phyloP scores from a whole-genome alignment of 1,140 invertebrate species.

The Drosophila quadrilineata region DNA sequence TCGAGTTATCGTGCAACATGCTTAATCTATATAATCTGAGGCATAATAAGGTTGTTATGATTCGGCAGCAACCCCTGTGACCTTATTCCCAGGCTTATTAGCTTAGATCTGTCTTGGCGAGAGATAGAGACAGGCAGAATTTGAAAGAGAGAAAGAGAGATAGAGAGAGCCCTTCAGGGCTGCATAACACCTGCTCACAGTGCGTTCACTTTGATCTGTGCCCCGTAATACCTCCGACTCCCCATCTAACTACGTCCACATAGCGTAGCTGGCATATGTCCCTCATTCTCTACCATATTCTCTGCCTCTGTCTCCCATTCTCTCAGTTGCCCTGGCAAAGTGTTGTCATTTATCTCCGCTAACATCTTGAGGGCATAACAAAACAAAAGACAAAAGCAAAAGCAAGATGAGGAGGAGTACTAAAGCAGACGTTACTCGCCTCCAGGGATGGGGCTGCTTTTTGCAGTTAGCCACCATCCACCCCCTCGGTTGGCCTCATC shows the following conservation, averaged over 20 bases:
- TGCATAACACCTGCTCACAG: conserved; percentile 33
- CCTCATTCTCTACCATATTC: neutral
- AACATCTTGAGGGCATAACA: conserved; percentile 65
- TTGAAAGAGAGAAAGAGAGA: too few species aligned
- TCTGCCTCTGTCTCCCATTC: neutral
- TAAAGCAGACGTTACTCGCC: conserved; percentile 3
- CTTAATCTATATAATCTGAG: neutral
- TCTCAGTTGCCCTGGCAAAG: conserved; percentile 32
- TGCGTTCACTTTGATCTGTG: conserved; percentile 63
- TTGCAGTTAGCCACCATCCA: conserved; percentile 9
- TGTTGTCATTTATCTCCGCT: conserved; percentile 72
- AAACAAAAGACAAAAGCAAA: conserved; percentile 31
- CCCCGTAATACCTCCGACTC: conserved; percentile 44
- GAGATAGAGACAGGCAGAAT: neutral
- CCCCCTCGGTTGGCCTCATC: too few species aligned
- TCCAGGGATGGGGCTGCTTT: conserved; percentile 20
- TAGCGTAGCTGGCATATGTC: neutral
- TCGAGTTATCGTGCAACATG: too few species aligned
- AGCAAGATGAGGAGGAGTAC: neutral
- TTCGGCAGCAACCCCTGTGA: conserved; percentile 4
- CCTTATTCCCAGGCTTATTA: conserved; percentile 31
- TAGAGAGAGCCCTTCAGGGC: conserved; percentile 6
- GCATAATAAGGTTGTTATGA: neutral
- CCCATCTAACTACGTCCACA: neutral
- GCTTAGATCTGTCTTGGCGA: conserved; percentile 38